phyloP scores from a whole-genome alignment of 2,113 vertebrate genomes.

The Nansenia antarctica region DNA sequence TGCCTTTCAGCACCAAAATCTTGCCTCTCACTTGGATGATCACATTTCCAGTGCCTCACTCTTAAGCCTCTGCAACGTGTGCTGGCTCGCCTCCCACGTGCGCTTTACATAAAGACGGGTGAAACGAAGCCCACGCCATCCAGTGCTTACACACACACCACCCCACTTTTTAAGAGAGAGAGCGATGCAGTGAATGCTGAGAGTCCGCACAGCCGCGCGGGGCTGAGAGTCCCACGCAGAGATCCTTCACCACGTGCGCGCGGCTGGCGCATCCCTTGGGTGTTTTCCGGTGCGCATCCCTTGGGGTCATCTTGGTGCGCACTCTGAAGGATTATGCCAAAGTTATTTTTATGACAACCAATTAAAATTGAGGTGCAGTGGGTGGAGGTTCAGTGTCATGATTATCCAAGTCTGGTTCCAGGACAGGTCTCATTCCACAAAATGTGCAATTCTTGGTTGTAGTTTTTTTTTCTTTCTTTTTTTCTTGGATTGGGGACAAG shows the following conservation, averaged over 20 bases:
- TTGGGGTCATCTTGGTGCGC: slow-evolving; percentile 28
- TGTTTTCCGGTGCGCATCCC: neutral
- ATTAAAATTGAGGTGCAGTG: slow-evolving; percentile 40
- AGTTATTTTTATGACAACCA: slow-evolving; percentile 66
- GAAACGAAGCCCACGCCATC: slow-evolving; percentile 56
- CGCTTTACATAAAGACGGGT: slow-evolving; percentile 66
- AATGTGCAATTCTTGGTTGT: neutral
- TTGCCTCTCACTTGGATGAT: slow-evolving; percentile 47
- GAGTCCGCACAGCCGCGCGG: slow-evolving; percentile 39
- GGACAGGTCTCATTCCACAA: neutral
- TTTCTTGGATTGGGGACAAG: too few relatives aligned
- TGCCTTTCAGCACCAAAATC: neutral
- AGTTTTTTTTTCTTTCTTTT: neutral
- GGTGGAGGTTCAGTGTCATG: neutral
- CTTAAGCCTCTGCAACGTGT: slow-evolving; percentile 27
- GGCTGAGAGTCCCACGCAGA: slow-evolving; percentile 40
- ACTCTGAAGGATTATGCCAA: slow-evolving; percentile 29
- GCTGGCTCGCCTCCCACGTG: slow-evolving; percentile 58
- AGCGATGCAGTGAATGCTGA: slow-evolving; percentile 22
- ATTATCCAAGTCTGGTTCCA: neutral
- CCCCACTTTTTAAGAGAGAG: slow-evolving; percentile 6
- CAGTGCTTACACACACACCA: neutral
- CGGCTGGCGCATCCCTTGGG: neutral
- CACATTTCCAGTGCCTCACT: slow-evolving; percentile 38
- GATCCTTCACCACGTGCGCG: slow-evolving; percentile 35